Conservation (phyloP, 2,797 vertebrate species). For the Masticophis lateralis region DNA sequence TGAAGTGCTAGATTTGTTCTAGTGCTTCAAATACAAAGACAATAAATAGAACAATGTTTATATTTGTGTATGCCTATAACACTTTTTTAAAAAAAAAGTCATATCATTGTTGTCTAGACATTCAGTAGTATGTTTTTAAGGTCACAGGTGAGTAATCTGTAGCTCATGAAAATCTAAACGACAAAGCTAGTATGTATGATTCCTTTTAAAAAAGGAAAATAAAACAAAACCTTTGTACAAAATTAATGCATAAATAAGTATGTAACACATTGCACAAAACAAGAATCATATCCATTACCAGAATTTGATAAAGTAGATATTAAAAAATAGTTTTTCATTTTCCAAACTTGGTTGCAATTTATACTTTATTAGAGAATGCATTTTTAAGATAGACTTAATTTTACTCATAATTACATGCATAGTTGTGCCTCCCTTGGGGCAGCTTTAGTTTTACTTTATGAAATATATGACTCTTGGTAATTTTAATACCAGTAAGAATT, state of each 20-base stretch:
- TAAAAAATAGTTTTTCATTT: background rate
- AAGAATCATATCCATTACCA: background rate
- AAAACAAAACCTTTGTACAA: background rate
- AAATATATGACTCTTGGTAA: background rate
- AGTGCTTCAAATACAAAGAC: background rate
- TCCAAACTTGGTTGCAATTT: slow-evolving; percentile 5
- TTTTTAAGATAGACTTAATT: slow-evolving; percentile 33
- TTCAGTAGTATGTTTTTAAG: background rate
- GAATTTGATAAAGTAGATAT: background rate
- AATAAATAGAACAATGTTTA: background rate
- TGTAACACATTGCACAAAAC: background rate
- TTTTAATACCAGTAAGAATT: background rate
- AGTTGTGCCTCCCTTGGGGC: slow-evolving; percentile 13
- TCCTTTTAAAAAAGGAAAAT: background rate
- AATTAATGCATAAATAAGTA: background rate
- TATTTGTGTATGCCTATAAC: background rate
- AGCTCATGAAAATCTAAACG: background rate
- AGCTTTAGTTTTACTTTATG: background rate
- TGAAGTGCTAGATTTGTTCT: background rate
- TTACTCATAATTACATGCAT: slow-evolving; percentile 7
- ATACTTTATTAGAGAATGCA: background rate
- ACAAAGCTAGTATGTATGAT: background rate
- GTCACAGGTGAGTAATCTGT: background rate
- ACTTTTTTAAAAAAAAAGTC: background rate
- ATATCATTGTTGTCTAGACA: background rate